Evolutionary conservation across 2,113 vertebrate species (phyloP), one percentile per base, ranked within the genome.

Genomic region (Hippocampus guttulatus): DNA sequence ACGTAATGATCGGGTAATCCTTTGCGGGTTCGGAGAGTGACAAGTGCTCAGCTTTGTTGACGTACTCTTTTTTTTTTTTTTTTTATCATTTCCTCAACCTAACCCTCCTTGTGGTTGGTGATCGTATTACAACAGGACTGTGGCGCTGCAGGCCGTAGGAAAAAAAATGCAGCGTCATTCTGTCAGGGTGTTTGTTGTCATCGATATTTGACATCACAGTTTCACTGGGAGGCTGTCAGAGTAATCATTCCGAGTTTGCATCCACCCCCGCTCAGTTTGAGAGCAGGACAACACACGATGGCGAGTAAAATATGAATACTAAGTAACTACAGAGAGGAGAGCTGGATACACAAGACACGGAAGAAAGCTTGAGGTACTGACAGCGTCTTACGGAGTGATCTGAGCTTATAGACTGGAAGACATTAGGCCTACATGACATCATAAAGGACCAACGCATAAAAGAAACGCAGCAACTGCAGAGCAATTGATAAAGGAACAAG

Each of bases 1-100:
- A 78, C 67, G 20, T 87, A 82, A 87, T 60, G n/a, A 61, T 58
- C 69, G 25, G 67, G 70, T 84, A 84, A 89, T 84, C 81, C 67
- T 47, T 83, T 40, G 70, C 69, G 78, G 78, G 67, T 78, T 80
- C 76, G 52, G 67, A 72, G 69, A 49, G 21, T 33, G 75, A 69
- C 84, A 86, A 79, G 76, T 86, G 84, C 76, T 86, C 69, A 68
- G 71, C 61, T 81, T 64, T 30, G 65, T 81, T 78, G 33, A 40
- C 25, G 25, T 27, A 1, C 25, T 27, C 2, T 27, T 27, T 27
- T 27, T 27, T 27, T 27, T 27, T 27, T 27, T 27, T 27, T 27
- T 27, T 27, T 27, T n/a, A n/a, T n/a, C n/a, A n/a, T n/a, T n/a
- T n/a, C 23, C 25, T 27, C 57, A 58, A 14, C 4, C 9, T n/a